Conservation (phyloP, 2,797 vertebrate genomes). For the Sebastes iracundus region DNA sequence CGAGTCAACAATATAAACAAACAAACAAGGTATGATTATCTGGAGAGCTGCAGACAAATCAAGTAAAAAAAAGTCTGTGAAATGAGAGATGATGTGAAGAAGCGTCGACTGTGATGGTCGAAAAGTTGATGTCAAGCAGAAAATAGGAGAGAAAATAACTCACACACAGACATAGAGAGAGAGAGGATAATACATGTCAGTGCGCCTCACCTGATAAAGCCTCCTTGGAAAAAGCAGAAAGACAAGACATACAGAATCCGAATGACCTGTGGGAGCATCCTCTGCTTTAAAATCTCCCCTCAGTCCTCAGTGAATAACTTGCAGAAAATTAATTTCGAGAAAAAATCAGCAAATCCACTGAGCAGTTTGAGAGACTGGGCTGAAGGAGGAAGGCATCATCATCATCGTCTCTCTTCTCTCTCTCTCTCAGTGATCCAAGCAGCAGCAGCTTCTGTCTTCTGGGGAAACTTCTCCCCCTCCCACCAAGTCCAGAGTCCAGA, state of each 20-base stretch:
- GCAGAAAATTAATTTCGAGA: constrained; percentile 43
- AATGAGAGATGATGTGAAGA: not conserved
- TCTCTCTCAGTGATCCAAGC: constrained; percentile 64
- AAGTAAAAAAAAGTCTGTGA: constrained; percentile 11
- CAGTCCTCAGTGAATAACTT: constrained; percentile 71
- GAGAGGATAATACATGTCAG: not conserved
- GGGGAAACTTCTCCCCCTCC: constrained; percentile 81
- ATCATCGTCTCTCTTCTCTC: constrained; percentile 66
- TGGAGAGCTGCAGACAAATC: not conserved
- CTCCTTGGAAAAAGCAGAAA: constrained; percentile 84
- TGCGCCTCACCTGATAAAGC: constrained; percentile 84
- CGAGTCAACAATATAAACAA: not conserved
- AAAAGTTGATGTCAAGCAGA: constrained; percentile 56
- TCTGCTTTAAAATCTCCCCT: constrained; percentile 76
- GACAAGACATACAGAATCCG: constrained; percentile 83
- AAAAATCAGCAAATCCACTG: constrained; percentile 81
- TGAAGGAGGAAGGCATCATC: constrained; percentile 79
- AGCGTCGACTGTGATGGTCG: not conserved
- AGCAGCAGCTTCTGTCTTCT: constrained; percentile 58
- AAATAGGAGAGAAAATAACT: constrained; percentile 9
- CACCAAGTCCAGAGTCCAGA: constrained; percentile 57
- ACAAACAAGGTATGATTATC: not conserved
- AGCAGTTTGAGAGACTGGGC: constrained; percentile 65
- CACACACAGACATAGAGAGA: not conserved
- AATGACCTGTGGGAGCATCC: constrained; percentile 85